These are phyloP conservation scores for human DNA, from an alignment of 2,113 vertebrate species.

Conservation along the genomic window GRCh38 chr2:162620501-162621000, in stretches of 20 bases:
- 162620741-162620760: not conserved
- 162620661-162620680: not conserved
- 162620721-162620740: not conserved
- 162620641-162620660: not conserved
- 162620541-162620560: not conserved
- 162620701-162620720: not conserved
- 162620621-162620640: slow-evolving; percentile 10
- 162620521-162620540: slow-evolving; percentile 4
- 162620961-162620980: not conserved
- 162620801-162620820: not conserved
- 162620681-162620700: not conserved
- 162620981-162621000: not conserved
- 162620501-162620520: not conserved
- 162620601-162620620: not conserved
- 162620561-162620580: not conserved
- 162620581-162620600: not conserved
- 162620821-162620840: not conserved
- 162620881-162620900: not conserved
- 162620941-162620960: not conserved
- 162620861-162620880: not conserved
- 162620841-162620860: not conserved
- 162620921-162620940: not conserved
- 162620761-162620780: not conserved
- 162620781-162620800: not conserved
- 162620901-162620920: not conserved